phyloP scores from a whole-genome alignment of 2,113 vertebrate species.

The Haplochromis burtoni region DNA sequence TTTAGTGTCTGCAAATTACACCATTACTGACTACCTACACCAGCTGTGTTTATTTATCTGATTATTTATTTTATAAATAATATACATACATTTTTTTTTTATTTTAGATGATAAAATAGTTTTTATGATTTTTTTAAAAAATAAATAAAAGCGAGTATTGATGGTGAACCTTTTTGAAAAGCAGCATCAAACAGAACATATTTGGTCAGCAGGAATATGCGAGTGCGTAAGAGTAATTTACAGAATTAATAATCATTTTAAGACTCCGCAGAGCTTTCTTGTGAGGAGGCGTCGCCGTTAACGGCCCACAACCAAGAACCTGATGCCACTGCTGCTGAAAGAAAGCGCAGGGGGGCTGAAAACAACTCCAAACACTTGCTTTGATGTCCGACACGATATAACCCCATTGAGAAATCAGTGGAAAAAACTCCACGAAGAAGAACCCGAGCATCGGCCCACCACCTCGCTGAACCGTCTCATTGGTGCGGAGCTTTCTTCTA shows the following conservation, averaged over 20 bases:
- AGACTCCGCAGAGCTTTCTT: not conserved
- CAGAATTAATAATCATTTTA: not conserved
- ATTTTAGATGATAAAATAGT: too few species aligned
- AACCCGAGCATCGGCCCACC: not conserved
- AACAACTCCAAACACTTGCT: slow-evolving; percentile 3
- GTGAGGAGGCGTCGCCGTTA: not conserved
- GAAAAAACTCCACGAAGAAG: not conserved
- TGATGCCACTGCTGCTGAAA: not conserved
- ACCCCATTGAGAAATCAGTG: slow-evolving; percentile 8
- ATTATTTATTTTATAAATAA: not conserved
- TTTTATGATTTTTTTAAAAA: rapidly evolving
- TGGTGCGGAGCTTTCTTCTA: slow-evolving; percentile 16
- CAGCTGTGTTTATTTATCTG: rapidly evolving
- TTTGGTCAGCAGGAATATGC: not conserved
- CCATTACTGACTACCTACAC: not conserved
- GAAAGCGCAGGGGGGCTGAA: not conserved
- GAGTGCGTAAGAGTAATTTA: not conserved
- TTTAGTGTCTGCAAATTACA: not conserved
- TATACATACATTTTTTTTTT: not conserved
- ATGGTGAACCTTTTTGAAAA: not conserved
- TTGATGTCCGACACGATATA: slow-evolving; percentile 14
- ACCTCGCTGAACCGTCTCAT: not conserved
- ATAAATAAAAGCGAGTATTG: not conserved
- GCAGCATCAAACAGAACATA: not conserved
- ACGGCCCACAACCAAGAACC: not conserved